Percentiles rank a stretch among this genome's conserved stretches.
These are phyloP conservation scores for Scolopax mira DNA, from an alignment of 2,113 vertebrate species.

Conservation along the genomic window DNA sequence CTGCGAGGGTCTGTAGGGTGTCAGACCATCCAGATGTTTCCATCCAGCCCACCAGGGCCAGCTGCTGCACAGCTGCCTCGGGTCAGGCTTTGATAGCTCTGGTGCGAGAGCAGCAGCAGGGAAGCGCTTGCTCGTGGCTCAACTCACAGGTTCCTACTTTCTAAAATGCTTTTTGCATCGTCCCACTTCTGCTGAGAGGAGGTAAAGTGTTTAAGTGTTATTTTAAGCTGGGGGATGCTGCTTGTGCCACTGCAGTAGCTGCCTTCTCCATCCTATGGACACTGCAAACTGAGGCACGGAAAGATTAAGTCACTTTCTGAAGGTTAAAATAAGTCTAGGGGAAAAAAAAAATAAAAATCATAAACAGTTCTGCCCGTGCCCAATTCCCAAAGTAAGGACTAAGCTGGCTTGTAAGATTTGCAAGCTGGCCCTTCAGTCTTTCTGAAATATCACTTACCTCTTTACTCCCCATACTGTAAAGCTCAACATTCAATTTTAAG, in stretches of 20 bases:
- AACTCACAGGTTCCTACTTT: background rate
- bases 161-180: background rate
- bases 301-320: background rate
- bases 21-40: conserved; percentile 68
- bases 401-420: background rate
- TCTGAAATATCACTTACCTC: background rate
- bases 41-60: conserved; percentile 50
- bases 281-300: background rate
- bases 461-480: background rate
- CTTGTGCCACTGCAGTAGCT: background rate
- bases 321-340: background rate
- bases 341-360: background rate
- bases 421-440: background rate
- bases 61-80: conserved; percentile 67
- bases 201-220: background rate
- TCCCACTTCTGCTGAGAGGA: background rate
- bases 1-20: background rate
- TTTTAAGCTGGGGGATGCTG: background rate
- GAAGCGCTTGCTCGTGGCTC: background rate
- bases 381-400: background rate
- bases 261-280: fast-evolving
- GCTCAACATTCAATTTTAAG: no score
- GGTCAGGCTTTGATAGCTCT: conserved; percentile 18
- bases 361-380: background rate
- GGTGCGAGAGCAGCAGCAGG: background rate